Percentiles rank a stretch among this genome's conserved stretches.
These are phyloP conservation scores for Drosophila incognita DNA, from an alignment of 2,888 invertebrate species.

Conservation along the genomic window DNA sequence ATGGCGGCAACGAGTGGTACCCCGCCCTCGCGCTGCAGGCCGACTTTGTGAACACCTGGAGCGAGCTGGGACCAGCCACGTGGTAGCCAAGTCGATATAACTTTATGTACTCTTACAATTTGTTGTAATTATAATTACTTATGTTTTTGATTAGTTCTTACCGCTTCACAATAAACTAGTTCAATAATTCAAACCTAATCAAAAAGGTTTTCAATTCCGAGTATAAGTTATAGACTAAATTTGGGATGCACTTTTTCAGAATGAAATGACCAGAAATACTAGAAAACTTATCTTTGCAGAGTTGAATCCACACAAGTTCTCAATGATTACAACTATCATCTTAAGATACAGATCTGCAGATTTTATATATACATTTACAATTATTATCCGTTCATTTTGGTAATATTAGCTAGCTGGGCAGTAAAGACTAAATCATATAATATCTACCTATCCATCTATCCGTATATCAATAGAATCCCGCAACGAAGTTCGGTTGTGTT, in stretches of 20 bases:
- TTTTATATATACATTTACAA: neutral
- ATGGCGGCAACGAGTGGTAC: conserved; percentile 92
- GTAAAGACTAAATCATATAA: neutral
- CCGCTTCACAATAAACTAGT: conserved; percentile 72
- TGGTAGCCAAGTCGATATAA: conserved; percentile 71
- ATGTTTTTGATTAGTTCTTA: conserved; percentile 70
- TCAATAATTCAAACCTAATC: conserved; percentile 50
- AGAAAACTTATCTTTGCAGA: neutral
- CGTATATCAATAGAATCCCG: neutral
- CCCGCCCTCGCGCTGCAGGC: conserved; percentile 88
- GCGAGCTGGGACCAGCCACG: conserved; percentile 88
- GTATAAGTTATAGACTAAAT: neutral
- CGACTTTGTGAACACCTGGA: conserved; percentile 89
- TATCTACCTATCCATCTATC: neutral
- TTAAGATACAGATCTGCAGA: neutral
- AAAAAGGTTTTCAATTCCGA: neutral
- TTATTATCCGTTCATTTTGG: neutral
- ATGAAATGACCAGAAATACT: neutral
- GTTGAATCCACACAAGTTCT: neutral
- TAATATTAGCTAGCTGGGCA: neutral
- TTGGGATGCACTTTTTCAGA: neutral
- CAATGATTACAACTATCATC: neutral
- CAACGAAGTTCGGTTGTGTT: conserved; percentile 1
- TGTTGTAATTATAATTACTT: conserved; percentile 57
- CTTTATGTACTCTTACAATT: conserved; percentile 58